Conservation (phyloP, 2,888 invertebrate genomes). For the Zygaena filipendulae region DNA sequence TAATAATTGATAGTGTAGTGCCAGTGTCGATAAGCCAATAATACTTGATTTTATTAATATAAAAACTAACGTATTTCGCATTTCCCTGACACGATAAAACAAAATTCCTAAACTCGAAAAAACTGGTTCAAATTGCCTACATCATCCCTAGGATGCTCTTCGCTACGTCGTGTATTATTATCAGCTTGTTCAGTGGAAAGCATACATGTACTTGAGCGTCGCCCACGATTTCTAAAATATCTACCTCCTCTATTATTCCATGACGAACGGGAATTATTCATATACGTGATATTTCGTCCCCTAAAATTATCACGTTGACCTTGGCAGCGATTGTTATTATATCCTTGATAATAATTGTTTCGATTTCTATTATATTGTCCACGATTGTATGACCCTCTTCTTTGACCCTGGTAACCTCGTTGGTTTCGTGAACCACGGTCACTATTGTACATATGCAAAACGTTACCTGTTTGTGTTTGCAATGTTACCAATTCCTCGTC, state of each 20-base stretch:
- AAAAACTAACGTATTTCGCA: conserved; percentile 3
- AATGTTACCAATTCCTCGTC: too few species aligned
- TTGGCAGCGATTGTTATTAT: too few species aligned
- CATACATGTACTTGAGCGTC: too few species aligned
- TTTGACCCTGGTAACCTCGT: neutral
- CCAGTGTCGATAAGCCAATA: conserved; percentile 2
- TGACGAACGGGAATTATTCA: too few species aligned
- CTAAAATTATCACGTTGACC: too few species aligned
- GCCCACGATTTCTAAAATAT: neutral
- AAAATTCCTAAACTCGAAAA: conserved; percentile 3
- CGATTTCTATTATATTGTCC: too few species aligned
- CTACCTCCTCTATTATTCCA: neutral
- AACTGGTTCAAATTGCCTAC: conserved; percentile 1
- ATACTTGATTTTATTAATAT: conserved; percentile 2
- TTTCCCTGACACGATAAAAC: conserved; percentile 1
- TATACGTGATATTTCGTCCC: too few species aligned
- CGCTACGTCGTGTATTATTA: neutral
- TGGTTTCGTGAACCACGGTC: neutral
- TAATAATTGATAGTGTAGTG: conserved; percentile 3
- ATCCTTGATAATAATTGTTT: neutral
- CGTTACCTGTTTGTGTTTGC: conserved; percentile 3
- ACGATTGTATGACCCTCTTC: too few species aligned
- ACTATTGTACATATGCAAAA: neutral
- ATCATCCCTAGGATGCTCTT: neutral
- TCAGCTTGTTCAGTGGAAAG: too few species aligned